Base-by-base conservation (phyloP, 2,797 vertebrate species). In the Lepus oiostolus region DNA sequence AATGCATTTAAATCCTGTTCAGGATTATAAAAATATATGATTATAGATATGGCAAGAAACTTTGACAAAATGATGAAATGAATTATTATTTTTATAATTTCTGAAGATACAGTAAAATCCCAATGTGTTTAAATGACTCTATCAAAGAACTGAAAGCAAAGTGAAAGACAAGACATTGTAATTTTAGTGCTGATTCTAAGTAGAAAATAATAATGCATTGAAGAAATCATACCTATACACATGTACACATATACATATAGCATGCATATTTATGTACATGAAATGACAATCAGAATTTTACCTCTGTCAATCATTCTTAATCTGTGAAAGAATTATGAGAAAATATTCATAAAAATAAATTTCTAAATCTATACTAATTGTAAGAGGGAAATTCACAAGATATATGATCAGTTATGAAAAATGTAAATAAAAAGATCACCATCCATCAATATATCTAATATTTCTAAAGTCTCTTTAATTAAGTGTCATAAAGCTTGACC, bases 151-250 rank as follows among this genome's bases (percentile, higher is more conserved):
- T 60, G n/a, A 83, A 54, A 76, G 42, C 13, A 85, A 70, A 38
- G 35, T 28, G 3, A 63, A 74, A 42, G 50, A 22, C 32, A 72
- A 24, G 10, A 62, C 24, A 9, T 3, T 58, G 8, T 2, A 72
- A 42, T 52, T 68, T 62, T 52, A 81, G 21, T 52, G 21, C 2
- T 74, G 14, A 88, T 32, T 65, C 28, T 58, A 91, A 92, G 63
- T 17, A 82, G 82, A 96, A 96, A 60, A 88, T 89, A 95, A 96
- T 35, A 3, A 77, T 86, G 86, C 50, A 85, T 50, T 85, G 88
- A 70, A 30, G 47, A 62, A 28, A 77, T 12, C 50, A 17, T 19
- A 63, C 14, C 38, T 12, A 65, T 14, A 74, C 10, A 72, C 2
- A 22, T 58, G 26, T 81, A 28, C 11, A 30, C 22, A 58, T 22